These are phyloP conservation scores for Meteorus cinctellus DNA, from an alignment of 2,888 invertebrate species.

Conservation along the genomic window DNA sequence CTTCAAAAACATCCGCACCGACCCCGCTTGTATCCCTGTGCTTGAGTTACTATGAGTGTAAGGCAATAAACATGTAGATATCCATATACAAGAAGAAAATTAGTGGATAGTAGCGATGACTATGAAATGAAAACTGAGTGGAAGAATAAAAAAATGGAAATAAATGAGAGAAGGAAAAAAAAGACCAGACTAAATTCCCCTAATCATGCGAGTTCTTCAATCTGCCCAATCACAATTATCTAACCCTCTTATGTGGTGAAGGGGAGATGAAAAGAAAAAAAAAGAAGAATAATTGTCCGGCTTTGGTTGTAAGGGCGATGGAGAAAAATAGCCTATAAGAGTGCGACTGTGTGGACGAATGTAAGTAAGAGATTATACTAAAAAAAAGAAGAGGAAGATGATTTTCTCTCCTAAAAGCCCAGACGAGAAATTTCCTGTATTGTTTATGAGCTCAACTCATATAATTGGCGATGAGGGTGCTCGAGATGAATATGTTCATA, in stretches of 20 bases:
- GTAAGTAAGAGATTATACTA: not conserved
- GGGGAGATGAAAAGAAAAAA: not conserved
- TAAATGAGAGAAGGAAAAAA: not conserved
- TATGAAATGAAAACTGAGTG: not conserved
- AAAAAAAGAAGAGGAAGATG: not conserved
- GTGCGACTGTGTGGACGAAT: not conserved
- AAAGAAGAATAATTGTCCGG: slow-evolving; percentile 11
- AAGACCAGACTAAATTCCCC: not conserved
- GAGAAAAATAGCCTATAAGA: not conserved
- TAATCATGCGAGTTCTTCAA: slow-evolving; percentile 15
- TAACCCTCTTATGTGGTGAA: not conserved
- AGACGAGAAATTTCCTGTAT: not conserved
- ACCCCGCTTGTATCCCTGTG: not conserved
- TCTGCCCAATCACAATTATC: slow-evolving; percentile 23
- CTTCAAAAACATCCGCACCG: not conserved
- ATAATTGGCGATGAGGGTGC: not conserved
- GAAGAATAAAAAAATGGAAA: not conserved
- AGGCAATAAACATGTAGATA: not conserved
- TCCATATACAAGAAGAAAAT: not conserved
- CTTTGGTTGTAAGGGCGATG: not conserved
- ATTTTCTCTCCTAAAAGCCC: slow-evolving; percentile 3
- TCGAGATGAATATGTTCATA: not conserved
- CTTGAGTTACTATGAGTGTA: not conserved
- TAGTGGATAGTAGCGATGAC: not conserved
- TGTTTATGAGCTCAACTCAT: slow-evolving; percentile 2